Conservation (phyloP, 2,888 invertebrate genomes). For the Fragum sueziense region DNA sequence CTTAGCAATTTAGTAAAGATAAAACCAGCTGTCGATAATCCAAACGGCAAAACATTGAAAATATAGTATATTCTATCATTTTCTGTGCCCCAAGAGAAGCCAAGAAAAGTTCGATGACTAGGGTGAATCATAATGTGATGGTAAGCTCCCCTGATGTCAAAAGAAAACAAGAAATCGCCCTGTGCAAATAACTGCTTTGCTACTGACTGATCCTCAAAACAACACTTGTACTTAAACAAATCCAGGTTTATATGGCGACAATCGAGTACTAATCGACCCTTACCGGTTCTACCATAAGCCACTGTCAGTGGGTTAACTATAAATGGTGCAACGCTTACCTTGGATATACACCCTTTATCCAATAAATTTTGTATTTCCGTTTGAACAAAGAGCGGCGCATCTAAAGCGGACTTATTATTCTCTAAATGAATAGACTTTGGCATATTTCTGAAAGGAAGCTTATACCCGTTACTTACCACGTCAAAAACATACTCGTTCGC, state of each 20-base stretch:
- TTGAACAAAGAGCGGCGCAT: conserved; percentile 24
- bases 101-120: conserved; percentile 13
- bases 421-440: background rate
- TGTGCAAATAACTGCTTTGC: conserved; percentile 28
- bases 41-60: conserved; percentile 50
- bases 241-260: conserved; percentile 44
- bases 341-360: conserved; percentile 22
- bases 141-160: conserved; percentile 33
- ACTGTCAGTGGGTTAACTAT: conserved; percentile 42
- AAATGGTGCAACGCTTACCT: background rate
- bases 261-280: conserved; percentile 32
- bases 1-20: conserved; percentile 50
- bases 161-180: conserved; percentile 33
- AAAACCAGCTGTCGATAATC: conserved; percentile 46
- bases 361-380: conserved; percentile 32
- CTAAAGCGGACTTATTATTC: conserved; percentile 41
- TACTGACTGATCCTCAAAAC: conserved; percentile 32
- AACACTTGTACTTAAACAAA: conserved; percentile 36
- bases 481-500: conserved; percentile 4
- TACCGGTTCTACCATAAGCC: conserved; percentile 28
- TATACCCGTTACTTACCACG: conserved; percentile 28
- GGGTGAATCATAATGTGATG: conserved; percentile 27
- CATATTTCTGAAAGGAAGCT: conserved; percentile 23
- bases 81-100: conserved; percentile 19
- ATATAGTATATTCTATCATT: conserved; percentile 27